Conservation (phyloP, 2,113 vertebrate species). For the Silurus glanis region DNA sequence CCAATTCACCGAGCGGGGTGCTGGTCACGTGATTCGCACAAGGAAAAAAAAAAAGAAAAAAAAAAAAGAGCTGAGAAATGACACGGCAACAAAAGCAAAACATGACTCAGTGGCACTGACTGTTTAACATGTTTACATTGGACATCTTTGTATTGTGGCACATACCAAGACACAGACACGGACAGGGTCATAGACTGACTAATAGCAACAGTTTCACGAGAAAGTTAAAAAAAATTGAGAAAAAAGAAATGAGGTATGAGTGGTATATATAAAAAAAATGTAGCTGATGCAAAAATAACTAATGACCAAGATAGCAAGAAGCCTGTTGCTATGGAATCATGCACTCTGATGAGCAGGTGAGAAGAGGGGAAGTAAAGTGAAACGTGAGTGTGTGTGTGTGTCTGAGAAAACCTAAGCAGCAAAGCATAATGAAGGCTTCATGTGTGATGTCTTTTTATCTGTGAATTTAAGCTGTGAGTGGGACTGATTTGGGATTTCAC, state of each 20-base stretch:
- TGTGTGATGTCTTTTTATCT: no score
- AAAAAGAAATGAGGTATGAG: no score
- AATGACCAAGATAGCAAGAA: slow-evolving; percentile 13
- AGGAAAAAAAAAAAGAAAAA: slow-evolving; percentile 39
- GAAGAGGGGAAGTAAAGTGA: background rate
- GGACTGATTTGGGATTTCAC: background rate
- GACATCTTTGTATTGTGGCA: background rate
- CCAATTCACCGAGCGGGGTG: slow-evolving; percentile 23
- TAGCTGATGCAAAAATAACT: background rate
- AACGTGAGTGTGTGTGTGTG: background rate
- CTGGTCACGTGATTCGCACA: slow-evolving; percentile 34
- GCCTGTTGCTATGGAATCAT: slow-evolving; percentile 47
- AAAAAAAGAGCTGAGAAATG: slow-evolving; percentile 33
- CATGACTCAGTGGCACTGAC: background rate
- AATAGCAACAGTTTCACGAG: background rate
- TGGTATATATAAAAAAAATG: background rate
- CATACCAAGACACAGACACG: background rate
- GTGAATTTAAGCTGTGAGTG: background rate
- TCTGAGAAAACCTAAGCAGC: background rate
- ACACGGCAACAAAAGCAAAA: slow-evolving; percentile 21
- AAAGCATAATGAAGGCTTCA: background rate
- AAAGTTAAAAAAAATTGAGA: background rate
- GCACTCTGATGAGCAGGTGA: slow-evolving; percentile 38
- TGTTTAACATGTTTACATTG: background rate
- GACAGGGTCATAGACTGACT: background rate